phyloP scores from a whole-genome alignment of 2,888 invertebrate species.

The Phania funesta region DNA sequence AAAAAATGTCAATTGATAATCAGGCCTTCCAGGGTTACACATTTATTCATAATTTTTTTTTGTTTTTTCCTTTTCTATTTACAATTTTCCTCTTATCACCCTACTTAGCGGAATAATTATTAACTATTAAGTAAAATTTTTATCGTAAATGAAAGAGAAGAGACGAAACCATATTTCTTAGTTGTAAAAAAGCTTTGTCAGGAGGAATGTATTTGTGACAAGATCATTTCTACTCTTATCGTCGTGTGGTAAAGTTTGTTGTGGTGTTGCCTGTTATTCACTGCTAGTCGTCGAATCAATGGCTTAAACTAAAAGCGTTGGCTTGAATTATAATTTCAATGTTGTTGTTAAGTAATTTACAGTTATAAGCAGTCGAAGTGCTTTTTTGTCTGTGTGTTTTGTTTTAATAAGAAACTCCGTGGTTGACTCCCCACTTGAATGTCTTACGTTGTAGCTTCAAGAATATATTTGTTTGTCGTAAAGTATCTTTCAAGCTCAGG shows the following conservation, averaged over 20 bases:
- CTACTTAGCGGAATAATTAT: too few species aligned
- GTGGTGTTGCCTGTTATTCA: neutral
- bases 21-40: too few species aligned
- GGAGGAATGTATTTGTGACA: too few species aligned
- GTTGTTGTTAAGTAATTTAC: conserved; percentile 28
- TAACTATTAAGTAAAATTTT: too few species aligned
- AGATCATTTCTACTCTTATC: neutral
- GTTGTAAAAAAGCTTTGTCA: too few species aligned
- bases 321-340: conserved; percentile 43
- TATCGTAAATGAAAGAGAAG: too few species aligned
- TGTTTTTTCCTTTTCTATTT: too few species aligned
- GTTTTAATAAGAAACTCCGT: conserved; percentile 1
- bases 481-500: neutral
- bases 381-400: neutral
- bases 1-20: too few species aligned
- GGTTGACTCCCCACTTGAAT: conserved; percentile 15
- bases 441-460: neutral
- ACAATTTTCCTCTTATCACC: too few species aligned
- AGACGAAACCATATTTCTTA: too few species aligned
- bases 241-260: neutral
- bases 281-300: neutral
- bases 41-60: too few species aligned
- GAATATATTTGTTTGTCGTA: conserved; percentile 2
- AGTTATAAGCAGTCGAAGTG: conserved; percentile 30
- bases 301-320: conserved; percentile 35